These are phyloP conservation scores for Xestia c-nigrum DNA, from an alignment of 2,888 invertebrate species.

Conservation along the genomic window DNA sequence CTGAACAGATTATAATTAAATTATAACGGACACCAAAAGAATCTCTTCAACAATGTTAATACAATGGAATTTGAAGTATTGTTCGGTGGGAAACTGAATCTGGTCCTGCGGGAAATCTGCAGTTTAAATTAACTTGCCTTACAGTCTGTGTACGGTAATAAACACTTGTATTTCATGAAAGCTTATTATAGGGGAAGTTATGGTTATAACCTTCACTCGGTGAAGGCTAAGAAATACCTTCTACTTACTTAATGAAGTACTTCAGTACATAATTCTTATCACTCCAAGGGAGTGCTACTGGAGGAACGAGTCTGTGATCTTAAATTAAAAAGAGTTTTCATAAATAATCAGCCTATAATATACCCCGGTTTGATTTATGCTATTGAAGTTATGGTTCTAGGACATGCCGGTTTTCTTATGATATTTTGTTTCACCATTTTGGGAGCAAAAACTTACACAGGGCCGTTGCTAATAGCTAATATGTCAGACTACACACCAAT, in stretches of 20 bases:
- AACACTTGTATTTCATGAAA: conserved; percentile 35
- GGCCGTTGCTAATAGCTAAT: no score
- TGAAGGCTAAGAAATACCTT: background rate
- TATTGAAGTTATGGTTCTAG: background rate
- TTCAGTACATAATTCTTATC: no score
- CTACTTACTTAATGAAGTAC: no score
- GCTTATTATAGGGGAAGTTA: conserved; percentile 6
- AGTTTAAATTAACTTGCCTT: conserved; percentile 53
- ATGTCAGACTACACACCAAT: background rate
- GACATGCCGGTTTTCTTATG: background rate
- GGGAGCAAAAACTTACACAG: background rate
- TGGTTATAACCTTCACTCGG: background rate
- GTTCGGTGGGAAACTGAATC: conserved; percentile 26
- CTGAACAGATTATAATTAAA: background rate
- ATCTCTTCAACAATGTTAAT: conserved; percentile 27
- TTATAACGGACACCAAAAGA: conserved; percentile 7
- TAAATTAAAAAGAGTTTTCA: background rate
- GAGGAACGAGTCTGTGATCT: background rate
- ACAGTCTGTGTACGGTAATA: conserved; percentile 39
- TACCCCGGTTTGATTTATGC: background rate
- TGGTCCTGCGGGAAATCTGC: conserved; percentile 60
- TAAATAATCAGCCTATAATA: background rate
- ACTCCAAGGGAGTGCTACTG: no score
- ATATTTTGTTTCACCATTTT: background rate
- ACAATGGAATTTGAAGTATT: conserved; percentile 48